Evolutionary conservation across 1,140 invertebrate genomes (phyloP), one percentile per base, ranked within the genome.

Genomic region (Ostrea edulis): DNA sequence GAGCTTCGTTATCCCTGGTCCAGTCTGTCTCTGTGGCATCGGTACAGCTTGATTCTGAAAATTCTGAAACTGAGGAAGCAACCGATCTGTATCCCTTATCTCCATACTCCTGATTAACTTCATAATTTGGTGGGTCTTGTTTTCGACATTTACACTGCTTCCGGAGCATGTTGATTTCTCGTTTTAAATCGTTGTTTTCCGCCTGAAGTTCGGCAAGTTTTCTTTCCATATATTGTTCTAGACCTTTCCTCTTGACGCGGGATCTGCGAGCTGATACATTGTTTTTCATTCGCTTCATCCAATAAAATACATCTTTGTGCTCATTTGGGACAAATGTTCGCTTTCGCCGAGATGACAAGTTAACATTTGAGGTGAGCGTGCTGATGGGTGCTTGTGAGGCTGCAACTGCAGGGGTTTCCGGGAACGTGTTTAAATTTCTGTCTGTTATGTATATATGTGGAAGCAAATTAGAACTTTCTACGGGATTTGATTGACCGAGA

Each of bases 271-370:
- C 92, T 2, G 92, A 92, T 17, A 89, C 86, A 54, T 93, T 93
- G 71, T 93, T 93, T 82, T 92, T 92, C 29, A 89, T 85, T 8
- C 92, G 68, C 85, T 92, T 92, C 44, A 71, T 84, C 92, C 92
- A 93, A 65, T 93, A 93, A 14, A 52, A 62, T 5, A 68, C 51
- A 82, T 92, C 92, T 58, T 93, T 93, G 82, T 90, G 91, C 12
- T 90, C 58, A 17, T 88, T 88, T 0, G 92, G 91, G 17, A 93
- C 91, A 87, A 93, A 92, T 35, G 91, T 90, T 22, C 92, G 53
- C 51, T 90, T 90, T 55, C 91, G 91, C 12, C 92, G 83, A 11
- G 82, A 53, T 62, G 83, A 62, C 52, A 85, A 20, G 1, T 68
- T 77, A 2, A 86, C 44, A 54, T 53, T 77, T 86, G 52, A 52